Conservation (phyloP, 2,797 vertebrate genomes). For the Spinus olivaceus region DNA sequence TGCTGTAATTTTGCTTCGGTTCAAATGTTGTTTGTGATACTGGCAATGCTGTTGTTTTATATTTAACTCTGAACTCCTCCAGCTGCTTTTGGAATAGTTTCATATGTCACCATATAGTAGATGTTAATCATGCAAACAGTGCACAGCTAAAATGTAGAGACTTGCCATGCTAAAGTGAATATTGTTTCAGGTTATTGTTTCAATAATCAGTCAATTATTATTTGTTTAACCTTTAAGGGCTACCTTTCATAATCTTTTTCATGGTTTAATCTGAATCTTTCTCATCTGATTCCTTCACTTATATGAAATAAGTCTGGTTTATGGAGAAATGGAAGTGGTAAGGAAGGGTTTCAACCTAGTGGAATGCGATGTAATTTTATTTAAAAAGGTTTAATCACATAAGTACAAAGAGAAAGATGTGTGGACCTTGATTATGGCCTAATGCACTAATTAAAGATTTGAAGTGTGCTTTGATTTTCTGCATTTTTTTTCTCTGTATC, state of each 20-base stretch:
- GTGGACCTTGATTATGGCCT: not conserved
- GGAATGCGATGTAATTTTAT: not conserved
- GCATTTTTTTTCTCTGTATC: fast-evolving
- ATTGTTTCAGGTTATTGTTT: not conserved
- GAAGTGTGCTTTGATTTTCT: not conserved
- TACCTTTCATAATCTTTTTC: not conserved
- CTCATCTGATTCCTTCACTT: not conserved
- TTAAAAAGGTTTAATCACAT: not conserved
- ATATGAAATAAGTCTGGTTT: not conserved
- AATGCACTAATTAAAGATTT: not conserved
- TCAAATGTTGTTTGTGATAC: not conserved
- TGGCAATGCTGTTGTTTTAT: not conserved
- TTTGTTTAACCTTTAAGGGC: not conserved
- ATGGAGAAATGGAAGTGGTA: not conserved
- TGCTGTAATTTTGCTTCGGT: not conserved
- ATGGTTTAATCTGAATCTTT: not conserved
- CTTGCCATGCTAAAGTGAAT: not conserved
- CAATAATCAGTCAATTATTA: not conserved
- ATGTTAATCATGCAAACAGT: not conserved
- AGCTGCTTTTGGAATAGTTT: not conserved
- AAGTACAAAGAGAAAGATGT: not conserved
- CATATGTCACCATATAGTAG: not conserved
- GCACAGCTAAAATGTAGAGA: not conserved
- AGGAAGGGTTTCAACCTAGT: not conserved
- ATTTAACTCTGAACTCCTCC: not conserved